phyloP scores from a whole-genome alignment of 2,888 invertebrate species.

The Drosophila suboccidentalis region DNA sequence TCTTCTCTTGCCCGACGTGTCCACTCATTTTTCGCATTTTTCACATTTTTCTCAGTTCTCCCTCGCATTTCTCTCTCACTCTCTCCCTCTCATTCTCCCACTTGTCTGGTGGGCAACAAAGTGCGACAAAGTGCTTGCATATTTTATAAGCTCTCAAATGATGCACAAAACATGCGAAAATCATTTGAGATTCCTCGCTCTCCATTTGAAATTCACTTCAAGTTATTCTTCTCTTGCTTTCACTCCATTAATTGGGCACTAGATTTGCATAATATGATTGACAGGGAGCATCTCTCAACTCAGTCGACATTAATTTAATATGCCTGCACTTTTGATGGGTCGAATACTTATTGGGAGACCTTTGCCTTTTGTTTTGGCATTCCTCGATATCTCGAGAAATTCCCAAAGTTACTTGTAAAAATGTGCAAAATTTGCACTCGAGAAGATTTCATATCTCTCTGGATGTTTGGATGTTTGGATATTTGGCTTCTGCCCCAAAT shows the following conservation, averaged over 20 bases:
- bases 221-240: slow-evolving; percentile 22
- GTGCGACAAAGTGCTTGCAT: slow-evolving; percentile 66
- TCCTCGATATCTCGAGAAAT: slow-evolving; percentile 50
- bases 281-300: slow-evolving; percentile 8
- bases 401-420: slow-evolving; percentile 60
- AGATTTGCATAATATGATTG: slow-evolving; percentile 68
- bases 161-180: slow-evolving; percentile 56
- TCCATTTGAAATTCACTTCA: slow-evolving; percentile 52
- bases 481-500: slow-evolving; percentile 12
- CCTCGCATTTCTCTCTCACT: slow-evolving; percentile 22
- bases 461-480: slow-evolving; percentile 35
- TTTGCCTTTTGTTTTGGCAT: slow-evolving; percentile 40
- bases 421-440: slow-evolving; percentile 73
- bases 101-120: slow-evolving; percentile 41
- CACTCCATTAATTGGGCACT: slow-evolving; percentile 42
- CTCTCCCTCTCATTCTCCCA: slow-evolving; percentile 8
- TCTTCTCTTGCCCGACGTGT: slow-evolving; percentile 59
- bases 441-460: slow-evolving; percentile 70
- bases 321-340: slow-evolving; percentile 34
- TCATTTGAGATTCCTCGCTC: slow-evolving; percentile 25
- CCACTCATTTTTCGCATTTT: slow-evolving; percentile 34
- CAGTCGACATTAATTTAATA: slow-evolving; percentile 52
- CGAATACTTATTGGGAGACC: slow-evolving; percentile 26
- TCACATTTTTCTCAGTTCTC: slow-evolving; percentile 15
- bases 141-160: slow-evolving; percentile 63